Base-by-base conservation (phyloP, 1,140 invertebrate genomes). In the Rhynchophorus ferrugineus region DNA sequence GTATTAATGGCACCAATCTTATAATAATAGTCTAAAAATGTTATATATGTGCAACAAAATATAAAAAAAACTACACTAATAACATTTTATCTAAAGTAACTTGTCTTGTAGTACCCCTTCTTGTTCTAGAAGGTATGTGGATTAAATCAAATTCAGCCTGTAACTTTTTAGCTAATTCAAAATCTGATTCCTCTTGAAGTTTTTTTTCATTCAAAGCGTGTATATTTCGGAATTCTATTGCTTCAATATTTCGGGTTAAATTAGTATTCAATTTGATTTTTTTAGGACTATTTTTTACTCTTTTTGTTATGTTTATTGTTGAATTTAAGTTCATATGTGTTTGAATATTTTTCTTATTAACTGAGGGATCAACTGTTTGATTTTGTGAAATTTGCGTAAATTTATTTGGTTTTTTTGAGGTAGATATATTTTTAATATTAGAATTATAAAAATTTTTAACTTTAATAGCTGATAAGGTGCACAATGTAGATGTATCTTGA, bases 121-220 rank as follows among this genome's bases (percentile, higher is more conserved):
- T 51, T 14, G 48, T 58, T 19, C 52, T 21, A 13, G 42, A 45
- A 16, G 49, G 36, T 35, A 37, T 35, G 3, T 49, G 36, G 13
- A 45, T 49, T 46, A 51, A 34, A 35, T 64, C 54, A 18, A 56
- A 61, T 24, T 58, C 45, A 16, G 60, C 57, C 42, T 64, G 62
- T 33, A 64, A 35, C 36, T 59, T 64, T 50, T 57, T 59, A 2
- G 62, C 62, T 20, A 60, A 50, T 45, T 56, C 56, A 38, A 57
- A 64, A 54, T 64, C 62, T 13, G 57, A 34, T 46, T 61, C 55
- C 33, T 62, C 62, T 41, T 64, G 62, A 16, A 55, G 36, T 17
- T 52, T 22, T 36, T 34, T 53, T 48, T 60, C 52, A n/a, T 53
- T 34, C 6, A 20, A 13, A 41, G n/a, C n/a, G n/a, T n/a, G n/a